Evolutionary conservation across 2,888 invertebrate genomes (phyloP), one percentile per base, ranked within the genome.

Genomic region (Syrphus vitripennis): DNA sequence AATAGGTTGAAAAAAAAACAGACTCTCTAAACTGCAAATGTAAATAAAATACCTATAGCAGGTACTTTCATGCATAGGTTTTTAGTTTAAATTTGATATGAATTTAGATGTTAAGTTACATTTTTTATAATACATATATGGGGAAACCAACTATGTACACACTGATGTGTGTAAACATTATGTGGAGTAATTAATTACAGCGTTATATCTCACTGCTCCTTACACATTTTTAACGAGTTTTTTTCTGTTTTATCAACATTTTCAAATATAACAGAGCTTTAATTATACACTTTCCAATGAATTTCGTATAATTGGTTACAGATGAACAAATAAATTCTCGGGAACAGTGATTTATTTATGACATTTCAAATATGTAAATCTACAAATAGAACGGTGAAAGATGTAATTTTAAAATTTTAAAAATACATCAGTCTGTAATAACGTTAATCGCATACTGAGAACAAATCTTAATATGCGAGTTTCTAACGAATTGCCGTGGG

Each of bases 151-250:
- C 12, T 34, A 12, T 2, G 4, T 12, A 40, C 37, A 40, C 37
- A 40, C 4, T n/a, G n/a, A n/a, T n/a, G 4, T 26, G 12, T 50
- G 50, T 26, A 50, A 24, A 50, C 24, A 50, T 50, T 2, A 59
- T 67, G 40, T 59, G 37, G 37, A 50, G 69, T 77, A 77, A 69
- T 77, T 77, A 77, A 77, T 77, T 50, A 69, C 69, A 69, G 19
- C 57, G 45, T 75, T 31, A 9, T 7, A 5, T 14, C 10, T 50
- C 9, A 14, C 2, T 50, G 6, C n/a, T n/a, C n/a, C n/a, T n/a
- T n/a, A n/a, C n/a, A n/a, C n/a, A n/a, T n/a, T n/a, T n/a, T n/a
- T n/a, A n/a, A n/a, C n/a, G n/a, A n/a, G n/a, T n/a, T n/a, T n/a
- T n/a, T n/a, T n/a, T n/a, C n/a, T n/a, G n/a, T n/a, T n/a, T n/a